Percentiles rank a stretch among this genome's conserved stretches.
These are phyloP conservation scores for Polyploca ridens DNA, from an alignment of 2,888 invertebrate genomes.

Conservation along the genomic window DNA sequence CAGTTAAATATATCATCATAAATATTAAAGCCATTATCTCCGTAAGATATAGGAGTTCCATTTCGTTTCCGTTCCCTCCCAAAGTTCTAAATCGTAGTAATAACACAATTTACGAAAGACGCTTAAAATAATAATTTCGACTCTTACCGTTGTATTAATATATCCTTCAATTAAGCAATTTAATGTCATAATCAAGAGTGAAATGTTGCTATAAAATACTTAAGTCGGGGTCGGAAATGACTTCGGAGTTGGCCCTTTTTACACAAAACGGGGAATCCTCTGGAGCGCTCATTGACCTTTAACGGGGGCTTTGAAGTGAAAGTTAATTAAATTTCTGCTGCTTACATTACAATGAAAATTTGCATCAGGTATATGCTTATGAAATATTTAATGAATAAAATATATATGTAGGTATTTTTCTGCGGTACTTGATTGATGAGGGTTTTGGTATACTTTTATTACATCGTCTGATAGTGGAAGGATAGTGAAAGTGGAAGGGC, in stretches of 20 bases:
- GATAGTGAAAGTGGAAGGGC: conserved; percentile 5
- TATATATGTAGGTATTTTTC: conserved; percentile 23
- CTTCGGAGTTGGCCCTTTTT: conserved; percentile 67
- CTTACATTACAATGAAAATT: conserved; percentile 73
- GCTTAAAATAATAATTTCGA: conserved; percentile 37
- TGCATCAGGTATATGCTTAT: conserved; percentile 48
- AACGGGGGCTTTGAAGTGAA: conserved; percentile 67
- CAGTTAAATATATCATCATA: background rate
- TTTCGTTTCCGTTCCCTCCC: background rate
- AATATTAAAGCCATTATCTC: conserved; percentile 5
- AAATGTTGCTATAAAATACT: conserved; percentile 61
- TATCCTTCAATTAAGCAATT: conserved; percentile 64
- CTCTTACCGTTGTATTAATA: conserved; percentile 43
- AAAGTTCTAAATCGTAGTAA: conserved; percentile 9
- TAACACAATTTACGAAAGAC: conserved; percentile 34
- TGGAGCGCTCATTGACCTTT: conserved; percentile 64
- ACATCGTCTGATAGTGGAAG: conserved; percentile 23
- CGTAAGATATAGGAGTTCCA: background rate
- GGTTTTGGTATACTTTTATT: conserved; percentile 33
- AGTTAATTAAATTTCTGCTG: conserved; percentile 78
- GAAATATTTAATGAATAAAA: background rate
- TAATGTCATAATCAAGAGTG: conserved; percentile 61
- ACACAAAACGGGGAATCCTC: conserved; percentile 62
- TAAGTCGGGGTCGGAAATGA: conserved; percentile 58
- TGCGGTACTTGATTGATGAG: conserved; percentile 36